phyloP scores from a whole-genome alignment of 1,140 invertebrate species.

The Hylaeus volcanicus region DNA sequence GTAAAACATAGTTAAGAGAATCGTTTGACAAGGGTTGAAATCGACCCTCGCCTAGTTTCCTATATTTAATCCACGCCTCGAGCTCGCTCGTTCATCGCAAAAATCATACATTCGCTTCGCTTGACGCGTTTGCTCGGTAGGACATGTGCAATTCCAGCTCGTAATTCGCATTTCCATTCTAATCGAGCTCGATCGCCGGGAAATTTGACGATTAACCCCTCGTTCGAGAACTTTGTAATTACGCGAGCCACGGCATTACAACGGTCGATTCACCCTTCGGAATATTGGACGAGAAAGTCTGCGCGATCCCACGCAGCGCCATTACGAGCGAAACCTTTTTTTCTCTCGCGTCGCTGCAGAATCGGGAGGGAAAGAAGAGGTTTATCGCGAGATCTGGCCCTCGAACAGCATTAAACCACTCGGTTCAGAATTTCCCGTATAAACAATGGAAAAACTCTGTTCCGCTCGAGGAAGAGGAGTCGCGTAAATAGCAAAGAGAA shows the following conservation, averaged over 20 bases:
- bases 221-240: slow-evolving; percentile 21
- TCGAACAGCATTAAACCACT: slow-evolving; percentile 34
- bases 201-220: slow-evolving; percentile 28
- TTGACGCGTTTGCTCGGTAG: background rate
- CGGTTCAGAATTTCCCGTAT: slow-evolving; percentile 7
- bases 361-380: background rate
- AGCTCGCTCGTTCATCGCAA: background rate
- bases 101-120: no score
- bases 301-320: slow-evolving; percentile 1
- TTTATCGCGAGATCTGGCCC: slow-evolving; percentile 4
- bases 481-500: background rate
- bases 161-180: slow-evolving; percentile 6
- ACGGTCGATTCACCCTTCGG: slow-evolving; percentile 20
- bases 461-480: background rate
- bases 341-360: background rate
- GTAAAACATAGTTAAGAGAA: no score
- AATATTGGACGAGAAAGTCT: slow-evolving; percentile 18
- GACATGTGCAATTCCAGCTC: background rate
- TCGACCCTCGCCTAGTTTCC: no score
- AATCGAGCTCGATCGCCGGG: slow-evolving; percentile 6
- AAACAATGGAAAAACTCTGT: slow-evolving; percentile 34
- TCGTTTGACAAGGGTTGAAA: no score
- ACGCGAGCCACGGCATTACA: slow-evolving; percentile 23
- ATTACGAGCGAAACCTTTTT: background rate
- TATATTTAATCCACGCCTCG: no score